Conservation (phyloP, 2,797 vertebrate species). For the Pampus argenteus region DNA sequence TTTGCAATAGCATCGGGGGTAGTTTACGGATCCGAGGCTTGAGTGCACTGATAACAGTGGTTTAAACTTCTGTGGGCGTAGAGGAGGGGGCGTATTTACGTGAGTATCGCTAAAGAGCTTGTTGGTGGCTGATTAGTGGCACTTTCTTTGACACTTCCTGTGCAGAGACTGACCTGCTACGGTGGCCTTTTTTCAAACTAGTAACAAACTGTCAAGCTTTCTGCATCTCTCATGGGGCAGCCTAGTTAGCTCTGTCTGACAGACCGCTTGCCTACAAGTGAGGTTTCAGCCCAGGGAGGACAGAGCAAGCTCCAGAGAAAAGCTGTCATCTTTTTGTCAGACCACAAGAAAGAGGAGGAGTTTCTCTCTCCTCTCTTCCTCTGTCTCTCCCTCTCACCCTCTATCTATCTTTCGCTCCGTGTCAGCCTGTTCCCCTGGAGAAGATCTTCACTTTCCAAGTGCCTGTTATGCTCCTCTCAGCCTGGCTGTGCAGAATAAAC, state of each 20-base stretch:
- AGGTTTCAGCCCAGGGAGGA: slow-evolving; percentile 72
- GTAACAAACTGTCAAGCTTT: slow-evolving; percentile 81
- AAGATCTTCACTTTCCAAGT: slow-evolving; percentile 74
- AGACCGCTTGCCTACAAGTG: slow-evolving; percentile 77
- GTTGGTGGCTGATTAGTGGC: slow-evolving; percentile 61
- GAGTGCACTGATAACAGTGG: slow-evolving; percentile 18
- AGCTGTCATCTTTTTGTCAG: slow-evolving; percentile 82
- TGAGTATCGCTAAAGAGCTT: slow-evolving; percentile 36
- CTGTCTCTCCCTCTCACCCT: slow-evolving; percentile 46
- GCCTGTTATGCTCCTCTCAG: slow-evolving; percentile 71
- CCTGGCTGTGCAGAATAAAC: slow-evolving; percentile 77
- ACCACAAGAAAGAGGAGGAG: slow-evolving; percentile 72
- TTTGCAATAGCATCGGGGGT: slow-evolving; percentile 17
- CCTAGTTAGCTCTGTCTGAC: slow-evolving; percentile 84
- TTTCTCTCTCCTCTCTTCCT: slow-evolving; percentile 50
- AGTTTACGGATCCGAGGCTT: slow-evolving; percentile 36
- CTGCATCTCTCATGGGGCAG: slow-evolving; percentile 82
- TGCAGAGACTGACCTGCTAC: slow-evolving; percentile 70
- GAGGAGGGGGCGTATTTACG: slow-evolving; percentile 24
- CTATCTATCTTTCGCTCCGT: slow-evolving; percentile 72
- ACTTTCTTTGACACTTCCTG: slow-evolving; percentile 71
- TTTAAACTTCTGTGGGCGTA: slow-evolving; percentile 9
- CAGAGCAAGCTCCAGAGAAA: slow-evolving; percentile 77
- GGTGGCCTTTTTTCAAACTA: slow-evolving; percentile 81
- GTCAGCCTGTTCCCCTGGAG: slow-evolving; percentile 83